A percentile compares a stretch with the other conserved stretches of the same genome.
Evolutionary conservation across 2,113 vertebrate species (phyloP).

Genomic region (Sorex fumeus): DNA sequence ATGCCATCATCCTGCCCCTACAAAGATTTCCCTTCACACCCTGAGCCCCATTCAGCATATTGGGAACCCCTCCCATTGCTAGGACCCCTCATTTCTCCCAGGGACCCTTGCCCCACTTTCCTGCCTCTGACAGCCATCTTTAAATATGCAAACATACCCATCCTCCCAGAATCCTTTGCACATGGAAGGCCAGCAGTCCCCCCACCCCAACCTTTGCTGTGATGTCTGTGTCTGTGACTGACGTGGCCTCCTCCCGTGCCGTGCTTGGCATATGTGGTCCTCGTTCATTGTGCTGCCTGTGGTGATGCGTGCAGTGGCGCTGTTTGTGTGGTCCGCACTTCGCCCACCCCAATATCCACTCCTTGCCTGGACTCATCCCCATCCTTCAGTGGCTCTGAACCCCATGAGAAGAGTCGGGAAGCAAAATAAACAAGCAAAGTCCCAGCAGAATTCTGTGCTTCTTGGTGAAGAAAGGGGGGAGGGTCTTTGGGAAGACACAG

Average conservation of each 20-base stretch:
- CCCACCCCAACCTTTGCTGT: slow-evolving; percentile 56
- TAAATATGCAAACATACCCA: slow-evolving; percentile 83
- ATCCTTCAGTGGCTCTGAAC: slow-evolving; percentile 76
- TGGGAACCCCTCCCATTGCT: slow-evolving; percentile 71
- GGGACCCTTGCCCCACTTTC: slow-evolving; percentile 61
- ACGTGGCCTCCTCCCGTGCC: slow-evolving; percentile 86
- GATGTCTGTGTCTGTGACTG: slow-evolving; percentile 88
- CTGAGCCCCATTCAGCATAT: background rate
- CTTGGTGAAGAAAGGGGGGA: slow-evolving; percentile 72
- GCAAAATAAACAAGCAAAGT: slow-evolving; percentile 83
- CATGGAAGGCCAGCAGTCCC: slow-evolving; percentile 68
- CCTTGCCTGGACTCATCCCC: slow-evolving; percentile 73
- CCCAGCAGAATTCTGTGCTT: slow-evolving; percentile 84
- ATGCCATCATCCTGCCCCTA: background rate
- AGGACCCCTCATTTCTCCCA: slow-evolving; percentile 73
- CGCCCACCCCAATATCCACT: slow-evolving; percentile 47
- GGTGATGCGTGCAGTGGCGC: slow-evolving; percentile 83
- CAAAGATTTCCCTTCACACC: slow-evolving; percentile 52
- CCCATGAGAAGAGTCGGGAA: slow-evolving; percentile 81
- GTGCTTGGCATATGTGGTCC: slow-evolving; percentile 84
- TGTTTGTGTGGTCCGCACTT: slow-evolving; percentile 78
- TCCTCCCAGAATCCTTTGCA: slow-evolving; percentile 80
- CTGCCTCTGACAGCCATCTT: slow-evolving; percentile 83
- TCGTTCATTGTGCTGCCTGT: slow-evolving; percentile 84
- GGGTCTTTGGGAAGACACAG: slow-evolving; percentile 70